phyloP scores from a whole-genome alignment of 2,888 invertebrate species.

The Caenorhabditis drosophilae region DNA sequence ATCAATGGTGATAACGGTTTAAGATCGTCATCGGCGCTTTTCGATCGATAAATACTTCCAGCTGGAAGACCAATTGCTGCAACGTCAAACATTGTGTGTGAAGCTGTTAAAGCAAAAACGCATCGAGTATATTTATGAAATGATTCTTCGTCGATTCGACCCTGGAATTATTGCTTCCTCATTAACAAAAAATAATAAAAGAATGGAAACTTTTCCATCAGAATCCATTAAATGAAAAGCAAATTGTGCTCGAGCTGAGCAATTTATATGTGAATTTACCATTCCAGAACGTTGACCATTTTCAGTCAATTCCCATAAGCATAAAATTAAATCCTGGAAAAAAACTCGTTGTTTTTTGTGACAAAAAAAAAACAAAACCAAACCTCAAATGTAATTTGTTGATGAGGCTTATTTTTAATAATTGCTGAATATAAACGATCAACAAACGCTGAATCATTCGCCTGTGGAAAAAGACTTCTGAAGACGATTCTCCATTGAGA shows the following conservation, averaged over 20 bases:
- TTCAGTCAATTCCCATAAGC: slow-evolving; percentile 54
- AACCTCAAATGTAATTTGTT: slow-evolving; percentile 55
- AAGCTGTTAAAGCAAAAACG: slow-evolving; percentile 54
- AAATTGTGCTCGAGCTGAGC: slow-evolving; percentile 58
- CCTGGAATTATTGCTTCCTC: slow-evolving; percentile 35
- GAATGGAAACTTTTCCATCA: slow-evolving; percentile 42
- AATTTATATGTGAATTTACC: slow-evolving; percentile 32
- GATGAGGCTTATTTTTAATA: slow-evolving; percentile 47
- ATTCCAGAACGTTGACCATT: slow-evolving; percentile 29
- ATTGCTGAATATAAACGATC: slow-evolving; percentile 60
- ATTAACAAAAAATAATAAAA: not conserved
- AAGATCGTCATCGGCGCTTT: slow-evolving; percentile 39
- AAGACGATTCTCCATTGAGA: slow-evolving; percentile 59
- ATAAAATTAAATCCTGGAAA: slow-evolving; percentile 55
- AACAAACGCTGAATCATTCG: slow-evolving; percentile 57
- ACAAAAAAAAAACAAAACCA: not conserved
- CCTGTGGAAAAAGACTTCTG: slow-evolving; percentile 57
- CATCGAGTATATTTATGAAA: slow-evolving; percentile 53
- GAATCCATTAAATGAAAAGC: slow-evolving; percentile 56
- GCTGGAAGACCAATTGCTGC: slow-evolving; percentile 40
- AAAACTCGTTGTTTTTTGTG: not conserved
- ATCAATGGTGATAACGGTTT: slow-evolving; percentile 40
- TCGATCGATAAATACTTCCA: slow-evolving; percentile 43
- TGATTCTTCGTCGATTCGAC: slow-evolving; percentile 46
- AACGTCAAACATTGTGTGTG: slow-evolving; percentile 22